Base-by-base conservation (phyloP, 2,797 vertebrate genomes). In the Arctocebus calabarensis region DNA sequence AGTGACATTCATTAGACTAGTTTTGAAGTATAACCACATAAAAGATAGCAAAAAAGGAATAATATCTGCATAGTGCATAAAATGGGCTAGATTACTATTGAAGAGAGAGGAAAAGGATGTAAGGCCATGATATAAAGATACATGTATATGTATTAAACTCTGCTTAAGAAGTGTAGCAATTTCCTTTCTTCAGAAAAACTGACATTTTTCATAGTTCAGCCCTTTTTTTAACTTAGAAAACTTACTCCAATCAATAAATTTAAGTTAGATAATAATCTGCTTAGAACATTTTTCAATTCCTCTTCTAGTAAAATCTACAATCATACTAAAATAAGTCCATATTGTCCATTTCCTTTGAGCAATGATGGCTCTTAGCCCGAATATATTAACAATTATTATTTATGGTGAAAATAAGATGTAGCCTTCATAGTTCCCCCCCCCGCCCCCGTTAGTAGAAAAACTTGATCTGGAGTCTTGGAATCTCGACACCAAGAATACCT, bases 131-230 rank as follows among this genome's bases (percentile, higher is more conserved):
- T 66, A 20, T 52, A 45, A 84, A 57, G 3, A 16, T 59, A 2
- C 6, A 40, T 1, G 0, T 40, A 3, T 37, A 59, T 45, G 8
- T 40, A 40, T n/a, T 84, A 37, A 77, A 55, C 20, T 52, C 11
- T 57, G 2, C 23, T 43, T 74, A 87, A 37, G 48, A 45, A 79
- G 71, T 27, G 32, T 16, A 78, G 16, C 29, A 81, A 55, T 55
- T 61, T 48, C 22, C 11, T 66, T 94, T 52, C 55, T 73, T 55
- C 10, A 64, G 20, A 32, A 34, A 70, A 32, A 13, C 9, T 81
- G 40, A 81, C 5, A 55, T 85, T 85, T 94, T 90, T 85, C 19
- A 90, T 22, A 75, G 32, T 82, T 85, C 83, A 79, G 74, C 14
- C 16, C 43, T 70, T 32, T 73, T 32, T 73, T 70, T 48, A 20